Evolutionary conservation across 2,113 vertebrate genomes (phyloP).

Genomic region (Coreoperca whiteheadi): DNA sequence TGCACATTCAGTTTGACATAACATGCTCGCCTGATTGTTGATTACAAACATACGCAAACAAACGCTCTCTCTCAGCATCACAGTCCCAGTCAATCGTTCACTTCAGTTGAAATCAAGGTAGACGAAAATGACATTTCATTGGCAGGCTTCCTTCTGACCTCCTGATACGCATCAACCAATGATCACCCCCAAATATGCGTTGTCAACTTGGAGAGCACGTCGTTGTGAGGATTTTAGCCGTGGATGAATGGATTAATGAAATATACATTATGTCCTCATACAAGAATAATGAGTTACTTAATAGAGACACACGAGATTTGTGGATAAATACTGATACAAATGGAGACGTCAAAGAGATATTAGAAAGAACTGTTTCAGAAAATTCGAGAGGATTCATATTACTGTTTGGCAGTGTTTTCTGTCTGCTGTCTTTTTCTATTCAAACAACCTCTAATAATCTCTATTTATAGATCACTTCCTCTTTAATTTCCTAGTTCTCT

Average conservation of each 20-base stretch:
- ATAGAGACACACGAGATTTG: not conserved
- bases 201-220: not conserved
- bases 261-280: not conserved
- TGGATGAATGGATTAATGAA: not conserved
- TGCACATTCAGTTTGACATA: not conserved
- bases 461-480: constrained; percentile 50
- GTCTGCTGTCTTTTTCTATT: constrained; percentile 9
- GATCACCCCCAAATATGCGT: constrained; percentile 9
- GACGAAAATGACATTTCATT: not conserved
- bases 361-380: not conserved
- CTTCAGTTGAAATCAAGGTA: constrained; percentile 6
- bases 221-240: not conserved
- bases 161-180: constrained; percentile 15
- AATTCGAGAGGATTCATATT: not conserved
- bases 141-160: not conserved
- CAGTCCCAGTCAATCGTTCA: not conserved
- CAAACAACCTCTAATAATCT: constrained; percentile 31
- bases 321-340: not conserved
- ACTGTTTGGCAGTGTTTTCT: constrained; percentile 4
- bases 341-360: not conserved
- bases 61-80: not conserved
- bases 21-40: not conserved
- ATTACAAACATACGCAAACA: not conserved
- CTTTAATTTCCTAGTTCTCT: constrained; percentile 33
- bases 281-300: not conserved